phyloP scores from a whole-genome alignment of 2,797 vertebrate species.

The Gymnothorax reevesii region DNA sequence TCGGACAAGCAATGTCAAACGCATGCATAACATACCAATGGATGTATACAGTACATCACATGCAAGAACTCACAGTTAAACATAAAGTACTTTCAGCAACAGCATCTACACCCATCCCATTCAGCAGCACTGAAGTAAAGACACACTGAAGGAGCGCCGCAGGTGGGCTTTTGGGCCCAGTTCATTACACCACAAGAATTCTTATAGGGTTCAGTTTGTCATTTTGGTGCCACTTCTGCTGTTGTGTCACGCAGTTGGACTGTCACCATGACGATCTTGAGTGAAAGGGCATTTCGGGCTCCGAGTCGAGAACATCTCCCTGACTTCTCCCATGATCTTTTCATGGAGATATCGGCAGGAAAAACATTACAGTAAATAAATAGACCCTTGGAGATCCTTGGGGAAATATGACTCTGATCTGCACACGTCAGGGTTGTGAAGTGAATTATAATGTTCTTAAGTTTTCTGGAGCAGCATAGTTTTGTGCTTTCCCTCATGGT shows the following conservation, averaged over 20 bases:
- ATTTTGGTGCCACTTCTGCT: not conserved
- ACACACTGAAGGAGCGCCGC: not conserved
- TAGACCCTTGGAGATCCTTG: not conserved
- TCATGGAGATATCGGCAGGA: not conserved
- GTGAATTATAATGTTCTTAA: not conserved
- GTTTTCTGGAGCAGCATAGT: not conserved
- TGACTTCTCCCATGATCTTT: not conserved
- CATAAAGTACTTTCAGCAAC: not conserved
- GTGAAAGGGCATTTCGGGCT: not conserved
- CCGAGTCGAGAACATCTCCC: not conserved
- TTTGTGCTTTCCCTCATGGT: not conserved
- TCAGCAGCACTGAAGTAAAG: not conserved
- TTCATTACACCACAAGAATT: not conserved
- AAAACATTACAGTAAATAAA: not conserved
- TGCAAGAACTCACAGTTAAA: not conserved
- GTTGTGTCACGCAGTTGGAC: not conserved
- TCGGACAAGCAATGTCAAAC: not conserved
- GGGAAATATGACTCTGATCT: not conserved
- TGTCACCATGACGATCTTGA: not conserved
- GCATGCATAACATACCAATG: not conserved
- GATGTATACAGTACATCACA: not conserved
- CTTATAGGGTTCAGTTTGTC: not conserved
- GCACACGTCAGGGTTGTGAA: not conserved
- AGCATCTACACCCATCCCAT: no score
- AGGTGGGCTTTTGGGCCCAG: not conserved